phyloP scores from a whole-genome alignment of 2,797 vertebrate species.

The Hippocampus kuda region DNA sequence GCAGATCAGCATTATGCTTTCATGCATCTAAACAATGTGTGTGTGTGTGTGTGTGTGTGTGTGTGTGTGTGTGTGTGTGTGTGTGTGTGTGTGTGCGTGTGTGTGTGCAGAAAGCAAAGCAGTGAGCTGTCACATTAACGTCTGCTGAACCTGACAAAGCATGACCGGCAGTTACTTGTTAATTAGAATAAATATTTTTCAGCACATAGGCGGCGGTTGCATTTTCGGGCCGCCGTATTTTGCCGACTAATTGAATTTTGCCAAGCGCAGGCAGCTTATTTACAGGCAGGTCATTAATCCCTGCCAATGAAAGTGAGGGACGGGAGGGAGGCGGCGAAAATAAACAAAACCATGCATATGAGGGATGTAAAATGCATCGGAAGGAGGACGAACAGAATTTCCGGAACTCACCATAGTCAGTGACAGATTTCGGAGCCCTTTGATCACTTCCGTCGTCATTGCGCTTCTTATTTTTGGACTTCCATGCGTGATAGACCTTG shows the following conservation, averaged over 20 bases:
- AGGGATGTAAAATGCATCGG: neutral
- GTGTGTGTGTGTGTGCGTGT: slow-evolving; percentile 3
- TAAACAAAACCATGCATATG: neutral
- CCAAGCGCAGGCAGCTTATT: slow-evolving; percentile 25
- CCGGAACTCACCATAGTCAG: slow-evolving; percentile 80
- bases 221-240: slow-evolving; percentile 19
- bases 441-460: slow-evolving; percentile 79
- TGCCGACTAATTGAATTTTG: slow-evolving; percentile 19
- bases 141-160: slow-evolving; percentile 22
- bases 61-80: slow-evolving; percentile 1
- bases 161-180: slow-evolving; percentile 33
- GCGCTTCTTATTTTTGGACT: slow-evolving; percentile 96
- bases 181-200: slow-evolving; percentile 44
- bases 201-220: slow-evolving; percentile 11
- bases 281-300: slow-evolving; percentile 18
- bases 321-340: neutral
- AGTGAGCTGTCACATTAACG: slow-evolving; percentile 25
- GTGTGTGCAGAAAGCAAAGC: slow-evolving; percentile 15
- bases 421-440: slow-evolving; percentile 91
- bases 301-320: slow-evolving; percentile 15
- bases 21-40: slow-evolving; percentile 13
- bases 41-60: slow-evolving; percentile 9
- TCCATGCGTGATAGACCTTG: slow-evolving; percentile 98
- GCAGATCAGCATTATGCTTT: slow-evolving; percentile 11
- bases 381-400: neutral